These are phyloP conservation scores for Metopolophium dirhodum DNA, from an alignment of 1,140 invertebrate genomes.

Conservation along the genomic window DNA sequence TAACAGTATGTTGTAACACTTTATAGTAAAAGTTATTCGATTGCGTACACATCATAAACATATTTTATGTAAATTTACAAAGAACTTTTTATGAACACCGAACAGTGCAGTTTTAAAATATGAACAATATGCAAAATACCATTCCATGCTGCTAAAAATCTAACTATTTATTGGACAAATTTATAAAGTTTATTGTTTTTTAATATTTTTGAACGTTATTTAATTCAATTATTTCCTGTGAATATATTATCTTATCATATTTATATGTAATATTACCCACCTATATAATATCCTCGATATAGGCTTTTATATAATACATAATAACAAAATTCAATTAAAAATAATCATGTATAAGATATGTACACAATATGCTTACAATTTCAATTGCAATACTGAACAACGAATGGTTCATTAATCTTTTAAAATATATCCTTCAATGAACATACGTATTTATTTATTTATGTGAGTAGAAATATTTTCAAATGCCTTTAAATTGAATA, in stretches of 20 bases:
- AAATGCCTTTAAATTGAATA: neutral
- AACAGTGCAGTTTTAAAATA: neutral
- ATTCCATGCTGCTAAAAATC: no score
- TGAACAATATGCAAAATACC: neutral
- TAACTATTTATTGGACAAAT: no score
- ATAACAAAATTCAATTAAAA: no score
- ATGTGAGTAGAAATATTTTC: neutral
- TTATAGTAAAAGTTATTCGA: neutral
- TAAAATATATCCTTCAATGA: neutral
- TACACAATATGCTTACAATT: no score
- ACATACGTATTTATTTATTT: neutral
- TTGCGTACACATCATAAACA: neutral
- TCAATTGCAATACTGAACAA: neutral
- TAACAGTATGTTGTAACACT: neutral
- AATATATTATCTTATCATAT: no score
- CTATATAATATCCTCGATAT: no score
- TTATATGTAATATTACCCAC: no score
- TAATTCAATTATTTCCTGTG: no score
- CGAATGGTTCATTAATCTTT: neutral
- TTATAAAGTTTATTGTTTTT: no score
- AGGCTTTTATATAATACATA: no score
- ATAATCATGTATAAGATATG: no score
- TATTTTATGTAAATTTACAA: neutral
- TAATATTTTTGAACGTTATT: no score
- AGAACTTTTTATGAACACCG: neutral